phyloP scores from a whole-genome alignment of 2,797 vertebrate species.

The Tarsius wallacei region DNA sequence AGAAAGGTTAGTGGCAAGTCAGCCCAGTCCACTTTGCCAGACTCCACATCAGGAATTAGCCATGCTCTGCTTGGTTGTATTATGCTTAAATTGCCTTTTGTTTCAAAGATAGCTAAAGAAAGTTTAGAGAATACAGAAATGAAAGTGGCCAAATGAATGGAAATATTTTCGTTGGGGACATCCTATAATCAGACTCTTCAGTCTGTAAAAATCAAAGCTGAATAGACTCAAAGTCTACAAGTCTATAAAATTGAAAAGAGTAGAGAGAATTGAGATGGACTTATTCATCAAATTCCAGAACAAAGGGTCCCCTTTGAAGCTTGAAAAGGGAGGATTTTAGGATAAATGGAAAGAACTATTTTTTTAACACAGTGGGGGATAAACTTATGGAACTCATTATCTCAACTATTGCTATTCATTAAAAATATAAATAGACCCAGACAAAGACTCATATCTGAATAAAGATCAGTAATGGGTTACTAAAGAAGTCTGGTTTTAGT shows the following conservation, averaged over 20 bases:
- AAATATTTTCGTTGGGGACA: slow-evolving; percentile 77
- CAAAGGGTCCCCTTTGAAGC: slow-evolving; percentile 75
- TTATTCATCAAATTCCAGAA: slow-evolving; percentile 84
- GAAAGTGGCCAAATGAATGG: slow-evolving; percentile 74
- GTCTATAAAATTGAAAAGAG: slow-evolving; percentile 81
- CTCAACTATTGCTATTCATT: slow-evolving; percentile 79
- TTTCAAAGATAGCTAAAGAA: slow-evolving; percentile 71
- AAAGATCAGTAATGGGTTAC: slow-evolving; percentile 68
- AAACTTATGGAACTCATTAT: slow-evolving; percentile 84
- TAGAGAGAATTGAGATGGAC: slow-evolving; percentile 70
- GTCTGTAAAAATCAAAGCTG: slow-evolving; percentile 80
- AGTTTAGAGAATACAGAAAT: slow-evolving; percentile 64
- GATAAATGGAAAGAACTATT: slow-evolving; percentile 76
- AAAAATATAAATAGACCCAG: slow-evolving; percentile 83
- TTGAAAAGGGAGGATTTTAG: slow-evolving; percentile 77
- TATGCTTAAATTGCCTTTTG: slow-evolving; percentile 71
- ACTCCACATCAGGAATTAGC: slow-evolving; percentile 48
- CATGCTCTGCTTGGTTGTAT: slow-evolving; percentile 24
- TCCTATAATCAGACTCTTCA: slow-evolving; percentile 66
- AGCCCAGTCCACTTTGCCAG: background rate
- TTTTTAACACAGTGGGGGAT: slow-evolving; percentile 78
- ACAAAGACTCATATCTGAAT: slow-evolving; percentile 75
- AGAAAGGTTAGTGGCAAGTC: background rate
- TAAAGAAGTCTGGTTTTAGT: slow-evolving; percentile 44
- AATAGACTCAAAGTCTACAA: slow-evolving; percentile 78